Evolutionary conservation across 2,888 invertebrate species (phyloP), one percentile per base, ranked within the genome.

Genomic region (Epinotia demarniana): DNA sequence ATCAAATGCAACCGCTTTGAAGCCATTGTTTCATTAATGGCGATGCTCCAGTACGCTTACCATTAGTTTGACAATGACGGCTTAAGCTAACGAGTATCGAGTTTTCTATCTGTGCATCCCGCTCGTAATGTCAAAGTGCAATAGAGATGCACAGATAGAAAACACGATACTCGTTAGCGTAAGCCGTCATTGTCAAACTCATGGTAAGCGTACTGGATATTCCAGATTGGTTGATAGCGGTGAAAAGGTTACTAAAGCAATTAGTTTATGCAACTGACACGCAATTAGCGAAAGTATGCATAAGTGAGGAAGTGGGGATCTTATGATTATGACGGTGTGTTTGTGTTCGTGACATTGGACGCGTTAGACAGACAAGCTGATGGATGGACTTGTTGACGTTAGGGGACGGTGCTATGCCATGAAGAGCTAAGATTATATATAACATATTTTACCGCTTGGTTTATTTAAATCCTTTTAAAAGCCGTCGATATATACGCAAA

Each of bases 281-380:
- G 46, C 33, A 66, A 75, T 49, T 19, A n/a, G 58, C 46, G 64
- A 73, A 73, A 49, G 39, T 61, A 62, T 62, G 53, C 43, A 57
- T 66, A 66, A 55, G 61, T 53, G 67, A 66, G 73, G 72, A 72
- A 66, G 72, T 49, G 46, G 1, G 72, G 33, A 57, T 73, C 58
- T 67, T 66, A 62, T 66, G 68, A 58, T 73, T 76, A 77, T 71
- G 68, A 77, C 79, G 79, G 81, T 81, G 86, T 33, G 84, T 85
- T 85, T 86, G 81, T 80, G 77, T 53, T 79, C 78, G 77, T 84
- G 86, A 87, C 87, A 84, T 85, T 87, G 84, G 80, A 78, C 80
- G 78, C 88, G 89, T 90, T 91, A 87, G 83, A 49, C 84, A 81
- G 85, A 86, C 85, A 82, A 83, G 85, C 85, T 92, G 92, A 91